A percentile compares a stretch with the other conserved stretches of the same genome.
Conservation (phyloP, 2,113 vertebrate species). For the Neogale vison region DNA sequence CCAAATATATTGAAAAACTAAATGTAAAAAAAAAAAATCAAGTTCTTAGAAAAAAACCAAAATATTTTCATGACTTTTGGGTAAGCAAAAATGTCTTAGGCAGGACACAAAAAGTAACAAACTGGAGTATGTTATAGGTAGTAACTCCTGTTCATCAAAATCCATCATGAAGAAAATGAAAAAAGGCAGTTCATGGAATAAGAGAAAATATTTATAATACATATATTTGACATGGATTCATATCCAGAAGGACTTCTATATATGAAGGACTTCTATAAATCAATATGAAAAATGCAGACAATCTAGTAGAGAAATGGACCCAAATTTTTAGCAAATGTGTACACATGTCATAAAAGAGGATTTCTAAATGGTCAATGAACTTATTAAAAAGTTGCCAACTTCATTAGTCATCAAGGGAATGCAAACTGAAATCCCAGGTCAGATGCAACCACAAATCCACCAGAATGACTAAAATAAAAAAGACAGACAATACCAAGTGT, state of each 20-base stretch:
- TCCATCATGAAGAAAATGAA: background rate
- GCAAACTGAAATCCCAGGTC: background rate
- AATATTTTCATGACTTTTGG: background rate
- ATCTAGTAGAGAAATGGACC: background rate
- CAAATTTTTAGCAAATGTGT: background rate
- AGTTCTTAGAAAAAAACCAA: background rate
- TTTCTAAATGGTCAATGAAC: background rate
- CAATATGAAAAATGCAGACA: background rate
- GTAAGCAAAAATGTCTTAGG: background rate
- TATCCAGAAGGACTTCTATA: background rate
- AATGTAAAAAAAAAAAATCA: background rate
- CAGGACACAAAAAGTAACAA: background rate
- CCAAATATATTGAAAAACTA: background rate
- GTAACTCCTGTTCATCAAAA: slow-evolving; percentile 19
- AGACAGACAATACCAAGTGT: background rate
- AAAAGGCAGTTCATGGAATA: background rate
- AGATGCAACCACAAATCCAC: background rate
- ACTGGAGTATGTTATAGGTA: background rate
- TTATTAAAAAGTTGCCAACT: background rate
- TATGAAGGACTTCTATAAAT: background rate
- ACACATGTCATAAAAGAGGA: background rate
- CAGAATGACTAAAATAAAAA: background rate
- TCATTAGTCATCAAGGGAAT: background rate
- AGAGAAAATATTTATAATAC: background rate
- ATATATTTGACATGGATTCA: background rate